These are phyloP conservation scores for Callionymus lyra DNA, from an alignment of 2,113 vertebrate genomes.

Conservation along the genomic window DNA sequence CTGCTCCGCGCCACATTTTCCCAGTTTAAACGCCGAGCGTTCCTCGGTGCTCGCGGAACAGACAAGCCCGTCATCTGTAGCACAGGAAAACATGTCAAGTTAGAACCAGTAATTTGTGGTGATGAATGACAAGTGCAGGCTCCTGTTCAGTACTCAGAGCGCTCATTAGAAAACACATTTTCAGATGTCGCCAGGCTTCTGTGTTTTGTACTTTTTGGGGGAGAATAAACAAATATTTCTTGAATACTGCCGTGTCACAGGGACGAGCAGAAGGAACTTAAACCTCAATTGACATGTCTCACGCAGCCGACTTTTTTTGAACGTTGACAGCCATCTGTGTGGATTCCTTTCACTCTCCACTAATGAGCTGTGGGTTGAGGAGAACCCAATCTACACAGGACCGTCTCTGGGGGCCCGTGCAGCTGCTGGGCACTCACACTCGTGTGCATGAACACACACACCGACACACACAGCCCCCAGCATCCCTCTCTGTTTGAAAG, in stretches of 20 bases:
- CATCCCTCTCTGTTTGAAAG: constrained; percentile 38
- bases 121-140: constrained; percentile 73
- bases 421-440: constrained; percentile 62
- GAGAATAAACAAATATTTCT: constrained; percentile 62
- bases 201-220: constrained; percentile 60
- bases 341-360: constrained; percentile 70
- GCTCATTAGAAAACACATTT: constrained; percentile 75
- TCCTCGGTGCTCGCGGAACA: constrained; percentile 62
- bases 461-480: constrained; percentile 25
- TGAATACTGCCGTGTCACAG: constrained; percentile 70
- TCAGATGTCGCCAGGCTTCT: constrained; percentile 62
- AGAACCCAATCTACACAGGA: constrained; percentile 67
- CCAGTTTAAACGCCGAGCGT: constrained; percentile 42
- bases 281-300: constrained; percentile 74
- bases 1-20: constrained; percentile 46
- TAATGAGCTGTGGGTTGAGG: constrained; percentile 72
- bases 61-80: constrained; percentile 64
- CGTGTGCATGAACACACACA: constrained; percentile 9
- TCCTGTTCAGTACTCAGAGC: constrained; percentile 64
- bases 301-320: constrained; percentile 63
- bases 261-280: constrained; percentile 68
- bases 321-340: constrained; percentile 76
- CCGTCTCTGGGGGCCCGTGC: constrained; percentile 66
- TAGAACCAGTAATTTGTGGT: constrained; percentile 67
- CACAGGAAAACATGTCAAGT: constrained; percentile 64